Evolutionary conservation across 2,113 vertebrate genomes (phyloP), one percentile per base, ranked within the genome.

Genomic region (Hippocampus abdominalis): DNA sequence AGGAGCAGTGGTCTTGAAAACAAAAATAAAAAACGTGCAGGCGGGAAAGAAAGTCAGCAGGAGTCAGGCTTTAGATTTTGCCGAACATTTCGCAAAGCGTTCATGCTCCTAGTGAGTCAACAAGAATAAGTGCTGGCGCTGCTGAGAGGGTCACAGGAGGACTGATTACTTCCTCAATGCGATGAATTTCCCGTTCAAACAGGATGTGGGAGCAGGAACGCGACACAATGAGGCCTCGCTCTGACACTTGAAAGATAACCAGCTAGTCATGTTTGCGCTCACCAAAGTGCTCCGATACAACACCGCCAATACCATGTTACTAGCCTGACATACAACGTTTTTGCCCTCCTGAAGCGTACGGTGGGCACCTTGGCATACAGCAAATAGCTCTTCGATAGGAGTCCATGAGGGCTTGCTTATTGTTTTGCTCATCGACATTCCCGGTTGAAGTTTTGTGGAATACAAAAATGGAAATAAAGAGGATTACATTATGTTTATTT

Each of bases 151-250:
- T 60, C 57, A 60, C 27, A 8, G 57, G 57, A 60, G 57, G 57
- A 60, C 57, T 60, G 57, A 60, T 60, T 60, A 60, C 57, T 60
- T 60, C 57, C 57, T 60, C 57, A 60, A 60, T 60, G 27, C 27
- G 15, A 60, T 32, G 57, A 60, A 20, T 60, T 60, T 60, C 57
- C 57, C 32, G 27, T 60, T 60, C 27, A 9, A 32, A 60, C 57
- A 60, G 57, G 57, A 60, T 32, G 27, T 32, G 2, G 57, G 27
- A 60, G 57, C 57, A 32, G 57, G 57, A 60, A 32, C 57, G 15
- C 57, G 15, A 32, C 27, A 60, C 27, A 60, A 60, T 60, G 57
- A 60, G 27, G 57, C 27, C 57, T 60, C 16, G 15, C 57, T 60
- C 57, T 60, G 27, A 32, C 57, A 32, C 11, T 8, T 60, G 5